Evolutionary conservation across 2,888 invertebrate genomes (phyloP).

Genomic region (Mythimna lalbum): DNA sequence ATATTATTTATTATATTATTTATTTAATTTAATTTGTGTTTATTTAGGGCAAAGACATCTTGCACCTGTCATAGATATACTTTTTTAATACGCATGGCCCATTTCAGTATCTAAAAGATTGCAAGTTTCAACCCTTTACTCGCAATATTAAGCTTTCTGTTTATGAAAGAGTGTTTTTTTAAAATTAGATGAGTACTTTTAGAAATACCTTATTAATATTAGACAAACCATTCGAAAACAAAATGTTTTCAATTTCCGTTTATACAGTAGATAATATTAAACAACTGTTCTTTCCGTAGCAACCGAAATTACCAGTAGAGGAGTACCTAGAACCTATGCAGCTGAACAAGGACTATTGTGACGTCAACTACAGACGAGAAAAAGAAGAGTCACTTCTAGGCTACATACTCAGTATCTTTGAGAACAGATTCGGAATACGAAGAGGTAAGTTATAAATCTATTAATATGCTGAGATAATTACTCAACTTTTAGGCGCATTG

Average conservation of each 20-base stretch:
- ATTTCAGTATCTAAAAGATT: too few species aligned
- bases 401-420: slow-evolving; percentile 84
- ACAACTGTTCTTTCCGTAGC: background rate
- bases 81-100: too few species aligned
- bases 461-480: background rate
- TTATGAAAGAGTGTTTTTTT: background rate
- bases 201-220: too few species aligned
- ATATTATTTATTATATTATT: too few species aligned
- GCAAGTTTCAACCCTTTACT: background rate
- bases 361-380: slow-evolving; percentile 74
- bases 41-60: too few species aligned
- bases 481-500: too few species aligned
- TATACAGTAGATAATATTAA: background rate
- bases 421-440: slow-evolving; percentile 80
- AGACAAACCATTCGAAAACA: background rate
- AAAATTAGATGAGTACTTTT: too few species aligned
- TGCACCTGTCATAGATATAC: too few species aligned
- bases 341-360: slow-evolving; percentile 82
- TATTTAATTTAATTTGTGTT: too few species aligned
- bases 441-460: slow-evolving; percentile 74
- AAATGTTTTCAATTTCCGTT: background rate
- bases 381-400: slow-evolving; percentile 84
- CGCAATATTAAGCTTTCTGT: background rate
- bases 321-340: slow-evolving; percentile 87
- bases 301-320: slow-evolving; percentile 79